Evolutionary conservation across 2,888 invertebrate species (phyloP), one percentile per base, ranked within the genome.

Genomic region (Ernsta delagoae): DNA sequence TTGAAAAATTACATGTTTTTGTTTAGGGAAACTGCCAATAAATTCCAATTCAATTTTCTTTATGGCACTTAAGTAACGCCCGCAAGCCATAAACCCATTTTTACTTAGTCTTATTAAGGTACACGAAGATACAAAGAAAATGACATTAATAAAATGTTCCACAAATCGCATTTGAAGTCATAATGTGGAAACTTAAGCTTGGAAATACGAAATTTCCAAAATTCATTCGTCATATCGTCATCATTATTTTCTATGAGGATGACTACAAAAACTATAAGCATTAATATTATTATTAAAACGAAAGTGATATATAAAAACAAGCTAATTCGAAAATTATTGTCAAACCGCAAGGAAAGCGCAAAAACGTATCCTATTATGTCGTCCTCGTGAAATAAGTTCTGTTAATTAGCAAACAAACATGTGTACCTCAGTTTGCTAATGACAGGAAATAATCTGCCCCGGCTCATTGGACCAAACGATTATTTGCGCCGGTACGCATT

Each of bases 11-110:
- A 50, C 6, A 53, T 53, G 24, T 63, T 63, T 12, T 12, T 48
- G 9, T 48, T 48, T 48, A 48, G 41, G 34, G 4, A 8, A 11
- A 16, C 31, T 12, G 6, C 48, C 48, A 3, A 48, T 48, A 48
- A 56, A 67, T 60, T 60, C 54, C 36, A 63, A 50, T 59, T 68
- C 57, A 62, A 59, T 68, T 68, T 57, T 41, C 68, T 59, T 68
- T 68, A 68, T 63, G 62, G 57, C 41, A 62, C 68, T 63, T 68
- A 62, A 48, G 45, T 45, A 41, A 31, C 16, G 34, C 43, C 60
- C 57, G 34, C 57, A 63, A 31, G 57, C 8, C n/a, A 11, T 62
- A 41, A 62, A 63, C 36, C 31, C 50, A 31, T 39, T 68, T 66
- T 59, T 41, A 62, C 67, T 59, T 57, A 39, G n/a, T 41, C 50